phyloP scores from a whole-genome alignment of 2,797 vertebrate species.

The Lophotriccus pileatus region DNA sequence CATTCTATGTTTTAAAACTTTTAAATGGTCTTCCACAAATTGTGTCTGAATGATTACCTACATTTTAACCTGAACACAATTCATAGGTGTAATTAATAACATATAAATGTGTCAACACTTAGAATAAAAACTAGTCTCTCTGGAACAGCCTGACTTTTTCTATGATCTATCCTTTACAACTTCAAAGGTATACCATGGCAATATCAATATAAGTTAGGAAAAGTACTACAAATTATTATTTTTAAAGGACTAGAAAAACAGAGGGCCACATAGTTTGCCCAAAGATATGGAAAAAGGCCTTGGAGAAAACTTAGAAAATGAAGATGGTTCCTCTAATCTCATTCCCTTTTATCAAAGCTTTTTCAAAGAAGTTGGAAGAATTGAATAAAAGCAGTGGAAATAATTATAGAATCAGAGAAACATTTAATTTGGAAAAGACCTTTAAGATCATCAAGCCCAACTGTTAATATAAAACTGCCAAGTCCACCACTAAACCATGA shows the following conservation, averaged over 20 bases:
- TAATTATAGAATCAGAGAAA: background rate
- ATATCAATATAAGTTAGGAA: background rate
- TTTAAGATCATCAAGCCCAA: background rate
- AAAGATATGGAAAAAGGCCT: background rate
- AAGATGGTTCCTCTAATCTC: background rate
- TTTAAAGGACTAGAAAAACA: background rate
- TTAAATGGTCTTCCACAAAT: background rate
- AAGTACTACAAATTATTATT: background rate
- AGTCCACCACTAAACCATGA: background rate
- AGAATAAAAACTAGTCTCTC: background rate
- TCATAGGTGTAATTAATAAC: background rate
- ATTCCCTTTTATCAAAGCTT: background rate
- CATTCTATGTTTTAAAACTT: background rate
- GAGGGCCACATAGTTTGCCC: background rate
- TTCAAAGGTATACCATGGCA: background rate
- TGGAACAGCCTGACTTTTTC: background rate
- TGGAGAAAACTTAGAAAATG: background rate
- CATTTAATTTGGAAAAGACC: background rate
- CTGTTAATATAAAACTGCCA: background rate
- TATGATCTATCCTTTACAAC: background rate
- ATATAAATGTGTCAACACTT: background rate
- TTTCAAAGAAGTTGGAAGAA: background rate
- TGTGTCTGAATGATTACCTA: background rate
- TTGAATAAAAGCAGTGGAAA: background rate
- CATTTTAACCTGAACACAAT: conserved; percentile 16